Base-by-base conservation (phyloP, 1,140 invertebrate genomes). In the Drosophila mojavensis region DNA sequence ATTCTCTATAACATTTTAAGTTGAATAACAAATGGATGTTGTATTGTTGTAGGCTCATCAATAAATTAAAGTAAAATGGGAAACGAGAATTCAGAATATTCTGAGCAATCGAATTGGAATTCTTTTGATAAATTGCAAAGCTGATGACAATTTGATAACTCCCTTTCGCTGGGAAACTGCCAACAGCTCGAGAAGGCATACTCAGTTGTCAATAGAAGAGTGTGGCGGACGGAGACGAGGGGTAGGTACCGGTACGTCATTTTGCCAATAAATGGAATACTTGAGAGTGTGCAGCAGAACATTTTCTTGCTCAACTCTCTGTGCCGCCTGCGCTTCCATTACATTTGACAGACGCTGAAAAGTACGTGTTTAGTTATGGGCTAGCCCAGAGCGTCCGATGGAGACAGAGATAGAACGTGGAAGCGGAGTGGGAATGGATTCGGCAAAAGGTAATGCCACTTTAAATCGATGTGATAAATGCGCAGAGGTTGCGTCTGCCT, bases 391-490 rank as follows among this genome's bases (percentile, higher is more conserved):
- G 26, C 6, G 66, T 2, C 24, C 11, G 36, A 45, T 26, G 54
- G 54, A 10, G 39, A 26, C n/a, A 13, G 3, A 39, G 26, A 50
- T 20, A 43, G 45, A 58, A 24, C 17, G 48, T 39, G 47, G 61
- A 28, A 50, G 58, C 24, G 11, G 26, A 24, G 65, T 30, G 3
- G 20, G 10, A 60, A 64, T 30, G 24, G 41, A 24, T 11, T 39
- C 0, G 43, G 58, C 41, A 60, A 53, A 71, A 60, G 70, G 70
- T 67, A 67, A 50, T 48, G 68, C 50, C 61, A 56, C 24, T 79
- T 79, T 62, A 83, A 84, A 79, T 80, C 76, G 69, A 53, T 73
- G 72, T 69, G 81, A 86, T 82, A 81, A 88, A 74, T 76, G 65
- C 79, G 80, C 72, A 75, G 54, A 54, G 13, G 43, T 15, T 43